Conservation (phyloP, 2,113 vertebrate genomes). For the Mustela nigripes region DNA sequence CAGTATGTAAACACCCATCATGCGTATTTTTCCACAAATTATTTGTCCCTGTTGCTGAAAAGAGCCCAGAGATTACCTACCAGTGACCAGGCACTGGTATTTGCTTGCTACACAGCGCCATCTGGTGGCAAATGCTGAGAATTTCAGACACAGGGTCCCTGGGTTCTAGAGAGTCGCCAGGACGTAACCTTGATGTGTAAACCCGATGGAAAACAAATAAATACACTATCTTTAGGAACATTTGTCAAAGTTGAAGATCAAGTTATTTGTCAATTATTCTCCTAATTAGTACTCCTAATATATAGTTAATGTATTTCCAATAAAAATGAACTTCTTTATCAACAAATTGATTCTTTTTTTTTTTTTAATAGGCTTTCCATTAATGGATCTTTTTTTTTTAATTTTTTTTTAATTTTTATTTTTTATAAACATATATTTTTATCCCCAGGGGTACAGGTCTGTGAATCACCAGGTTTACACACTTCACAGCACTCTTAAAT, state of each 20-base stretch:
- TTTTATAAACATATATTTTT: too few relatives aligned
- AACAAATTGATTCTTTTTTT: conserved; percentile 27
- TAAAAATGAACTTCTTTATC: background rate
- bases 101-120: conserved; percentile 68
- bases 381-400: too few relatives aligned
- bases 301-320: background rate
- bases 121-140: conserved; percentile 11
- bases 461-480: too few relatives aligned
- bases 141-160: conserved; percentile 74
- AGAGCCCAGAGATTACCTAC: background rate
- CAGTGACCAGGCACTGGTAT: too few relatives aligned
- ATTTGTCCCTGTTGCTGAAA: background rate
- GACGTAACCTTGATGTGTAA: rapidly evolving
- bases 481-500: background rate
- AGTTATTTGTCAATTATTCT: background rate
- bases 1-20: background rate
- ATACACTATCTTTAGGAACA: background rate
- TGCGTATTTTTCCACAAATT: background rate
- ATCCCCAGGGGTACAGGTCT: too few relatives aligned
- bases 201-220: background rate
- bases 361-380: too few relatives aligned
- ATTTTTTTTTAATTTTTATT: too few relatives aligned
- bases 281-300: background rate
- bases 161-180: conserved; percentile 22
- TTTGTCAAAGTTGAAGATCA: background rate